Conservation (phyloP, 2,113 vertebrate genomes). For the Dendropsophus ebraccatus region DNA sequence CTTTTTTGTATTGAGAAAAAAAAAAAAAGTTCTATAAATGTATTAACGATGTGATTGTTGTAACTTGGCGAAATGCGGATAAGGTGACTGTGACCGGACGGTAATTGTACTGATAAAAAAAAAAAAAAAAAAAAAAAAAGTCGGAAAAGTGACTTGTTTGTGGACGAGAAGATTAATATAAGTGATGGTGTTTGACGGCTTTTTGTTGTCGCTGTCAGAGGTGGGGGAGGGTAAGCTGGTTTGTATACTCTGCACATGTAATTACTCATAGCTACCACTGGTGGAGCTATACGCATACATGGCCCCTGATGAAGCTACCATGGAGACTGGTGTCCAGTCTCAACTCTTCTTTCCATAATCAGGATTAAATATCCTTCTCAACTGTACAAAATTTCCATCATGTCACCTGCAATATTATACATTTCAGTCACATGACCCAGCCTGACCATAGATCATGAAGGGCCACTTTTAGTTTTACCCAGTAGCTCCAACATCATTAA, state of each 20-base stretch:
- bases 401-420: too few relatives aligned
- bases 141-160: background rate
- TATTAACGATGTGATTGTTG: slow-evolving; percentile 9
- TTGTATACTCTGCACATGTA: background rate
- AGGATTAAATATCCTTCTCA: too few relatives aligned
- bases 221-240: background rate
- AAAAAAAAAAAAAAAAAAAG: too few relatives aligned
- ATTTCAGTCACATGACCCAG: too few relatives aligned
- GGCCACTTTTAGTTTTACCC: too few relatives aligned
- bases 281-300: too few relatives aligned
- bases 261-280: background rate
- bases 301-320: too few relatives aligned
- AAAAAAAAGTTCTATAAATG: background rate
- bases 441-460: too few relatives aligned
- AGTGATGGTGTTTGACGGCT: background rate
- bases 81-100: background rate
- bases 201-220: background rate
- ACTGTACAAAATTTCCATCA: too few relatives aligned
- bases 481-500: too few relatives aligned
- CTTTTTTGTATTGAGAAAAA: background rate
- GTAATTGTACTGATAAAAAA: background rate
- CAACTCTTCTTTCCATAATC: too few relatives aligned
- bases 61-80: background rate
- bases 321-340: too few relatives aligned
- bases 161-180: background rate